Conservation (phyloP, 2,888 invertebrate genomes). For the Trileptium ribeirensis region DNA sequence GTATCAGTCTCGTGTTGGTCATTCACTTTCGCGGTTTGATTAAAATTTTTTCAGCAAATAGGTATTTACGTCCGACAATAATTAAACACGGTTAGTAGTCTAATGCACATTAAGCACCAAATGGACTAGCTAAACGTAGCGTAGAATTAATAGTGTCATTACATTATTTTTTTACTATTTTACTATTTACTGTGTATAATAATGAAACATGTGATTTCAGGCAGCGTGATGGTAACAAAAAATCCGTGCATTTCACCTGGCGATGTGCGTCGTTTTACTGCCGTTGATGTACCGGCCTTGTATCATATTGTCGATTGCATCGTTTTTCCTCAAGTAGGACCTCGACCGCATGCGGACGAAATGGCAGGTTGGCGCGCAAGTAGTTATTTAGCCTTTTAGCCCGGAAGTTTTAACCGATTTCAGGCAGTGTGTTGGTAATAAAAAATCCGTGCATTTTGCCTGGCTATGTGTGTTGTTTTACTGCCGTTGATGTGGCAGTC, state of each 20-base stretch:
- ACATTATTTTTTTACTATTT: no score
- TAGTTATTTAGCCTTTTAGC: not conserved
- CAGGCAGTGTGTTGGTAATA: conserved; percentile 43
- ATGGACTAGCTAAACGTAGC: no score
- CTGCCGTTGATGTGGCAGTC: conserved; percentile 42
- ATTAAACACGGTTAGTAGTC: no score
- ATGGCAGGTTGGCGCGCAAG: conserved; percentile 47
- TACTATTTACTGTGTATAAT: no score
- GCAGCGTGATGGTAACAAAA: conserved; percentile 48
- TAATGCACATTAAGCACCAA: no score
- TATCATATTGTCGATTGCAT: conserved; percentile 50
- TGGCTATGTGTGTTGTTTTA: conserved; percentile 50
- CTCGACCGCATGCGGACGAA: conserved; percentile 53
- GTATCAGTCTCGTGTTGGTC: no score
- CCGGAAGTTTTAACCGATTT: no score
- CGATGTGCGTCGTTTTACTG: conserved; percentile 49
- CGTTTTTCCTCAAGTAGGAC: conserved; percentile 52
- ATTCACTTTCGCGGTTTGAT: no score
- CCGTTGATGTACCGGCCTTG: conserved; percentile 43
- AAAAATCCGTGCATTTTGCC: conserved; percentile 54
- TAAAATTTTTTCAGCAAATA: no score
- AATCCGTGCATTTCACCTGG: conserved; percentile 54
- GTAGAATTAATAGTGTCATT: no score
- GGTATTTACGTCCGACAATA: no score
- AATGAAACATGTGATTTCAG: conserved; percentile 6